Evolutionary conservation across 2,113 vertebrate species (phyloP).

Genomic region (Spheniscus mendiculus): DNA sequence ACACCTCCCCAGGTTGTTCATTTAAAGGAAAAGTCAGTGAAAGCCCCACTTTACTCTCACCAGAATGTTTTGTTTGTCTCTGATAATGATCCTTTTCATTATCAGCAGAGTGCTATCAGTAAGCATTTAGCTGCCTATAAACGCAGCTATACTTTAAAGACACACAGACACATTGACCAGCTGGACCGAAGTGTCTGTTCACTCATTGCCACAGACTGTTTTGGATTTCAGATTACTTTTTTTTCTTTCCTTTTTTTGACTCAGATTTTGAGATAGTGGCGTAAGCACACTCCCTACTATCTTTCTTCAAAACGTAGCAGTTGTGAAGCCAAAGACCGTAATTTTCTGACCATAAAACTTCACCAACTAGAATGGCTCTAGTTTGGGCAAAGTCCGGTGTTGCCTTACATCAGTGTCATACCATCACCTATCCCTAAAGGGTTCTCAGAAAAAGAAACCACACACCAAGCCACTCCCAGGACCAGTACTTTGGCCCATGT

Average conservation of each 20-base stretch:
- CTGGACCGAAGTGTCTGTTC: neutral
- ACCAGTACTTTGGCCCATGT: neutral
- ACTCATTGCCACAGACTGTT: accelerated
- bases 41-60: neutral
- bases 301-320: neutral
- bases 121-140: neutral
- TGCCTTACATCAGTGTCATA: accelerated
- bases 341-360: neutral
- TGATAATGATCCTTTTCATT: neutral
- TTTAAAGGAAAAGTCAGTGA: neutral
- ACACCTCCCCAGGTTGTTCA: neutral
- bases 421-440: neutral
- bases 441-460: neutral
- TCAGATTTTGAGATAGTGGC: neutral
- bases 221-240: neutral
- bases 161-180: neutral
- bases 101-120: neutral
- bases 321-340: neutral
- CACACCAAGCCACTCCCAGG: neutral
- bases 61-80: neutral
- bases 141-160: neutral
- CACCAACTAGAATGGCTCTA: neutral
- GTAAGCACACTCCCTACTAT: neutral
- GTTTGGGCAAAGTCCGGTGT: neutral
- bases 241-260: neutral